Conservation (phyloP, 2,888 invertebrate species). For the Drosophila anceps region DNA sequence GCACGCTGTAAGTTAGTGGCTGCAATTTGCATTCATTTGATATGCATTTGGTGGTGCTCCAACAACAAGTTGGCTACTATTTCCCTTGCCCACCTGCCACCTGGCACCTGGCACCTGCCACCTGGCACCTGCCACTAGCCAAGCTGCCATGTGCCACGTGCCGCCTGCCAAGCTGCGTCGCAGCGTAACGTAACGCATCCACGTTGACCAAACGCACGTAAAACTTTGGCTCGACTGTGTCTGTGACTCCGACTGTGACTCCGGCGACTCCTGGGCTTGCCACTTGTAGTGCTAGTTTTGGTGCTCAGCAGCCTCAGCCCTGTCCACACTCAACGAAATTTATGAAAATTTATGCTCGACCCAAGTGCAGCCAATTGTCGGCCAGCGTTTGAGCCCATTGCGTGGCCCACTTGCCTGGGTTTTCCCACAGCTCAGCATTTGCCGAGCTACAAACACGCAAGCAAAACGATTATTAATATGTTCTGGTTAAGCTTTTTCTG, state of each 20-base stretch:
- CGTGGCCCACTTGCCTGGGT: not conserved
- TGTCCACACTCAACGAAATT: slow-evolving; percentile 44
- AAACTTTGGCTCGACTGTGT: slow-evolving; percentile 5
- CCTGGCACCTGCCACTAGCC: not conserved
- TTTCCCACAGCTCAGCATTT: not conserved
- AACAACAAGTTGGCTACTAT: slow-evolving; percentile 38
- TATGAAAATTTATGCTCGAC: slow-evolving; percentile 53
- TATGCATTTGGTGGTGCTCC: slow-evolving; percentile 44
- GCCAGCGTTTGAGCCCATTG: not conserved
- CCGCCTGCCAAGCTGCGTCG: not conserved
- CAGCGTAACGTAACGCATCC: too few species aligned
- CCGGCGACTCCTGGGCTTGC: not conserved
- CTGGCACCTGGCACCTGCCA: slow-evolving; percentile 17
- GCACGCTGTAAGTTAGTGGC: slow-evolving; percentile 30
- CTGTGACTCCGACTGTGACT: not conserved
- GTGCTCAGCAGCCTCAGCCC: slow-evolving; percentile 16
- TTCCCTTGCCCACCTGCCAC: slow-evolving; percentile 11
- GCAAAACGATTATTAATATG: not conserved
- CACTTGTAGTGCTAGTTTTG: slow-evolving; percentile 14
- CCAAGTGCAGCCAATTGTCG: slow-evolving; percentile 52
- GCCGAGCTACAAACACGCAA: slow-evolving; percentile 4
- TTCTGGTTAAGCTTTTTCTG: not conserved
- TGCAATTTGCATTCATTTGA: slow-evolving; percentile 53
- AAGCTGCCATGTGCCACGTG: not conserved
- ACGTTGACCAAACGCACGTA: slow-evolving; percentile 31